Percentiles rank a stretch among this genome's conserved stretches.
Conservation (phyloP, 2,888 invertebrate species). For the Cheilosia vulpina region DNA sequence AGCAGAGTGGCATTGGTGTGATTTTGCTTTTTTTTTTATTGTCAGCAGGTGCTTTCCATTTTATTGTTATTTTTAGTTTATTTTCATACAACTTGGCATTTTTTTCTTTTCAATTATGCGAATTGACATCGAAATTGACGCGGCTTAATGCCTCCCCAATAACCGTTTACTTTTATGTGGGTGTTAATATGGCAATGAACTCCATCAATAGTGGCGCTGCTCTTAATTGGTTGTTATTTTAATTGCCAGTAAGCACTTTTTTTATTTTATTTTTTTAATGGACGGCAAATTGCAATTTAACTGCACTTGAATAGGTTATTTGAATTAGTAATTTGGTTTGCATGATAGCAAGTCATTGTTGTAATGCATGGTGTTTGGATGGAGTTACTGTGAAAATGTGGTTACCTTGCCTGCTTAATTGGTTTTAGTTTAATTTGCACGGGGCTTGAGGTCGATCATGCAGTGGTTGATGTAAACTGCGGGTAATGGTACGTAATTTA, state of each 20-base stretch:
- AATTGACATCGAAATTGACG: slow-evolving; percentile 15
- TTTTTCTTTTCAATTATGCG: slow-evolving; percentile 50
- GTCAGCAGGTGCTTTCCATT: slow-evolving; percentile 8
- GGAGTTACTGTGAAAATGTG: not conserved
- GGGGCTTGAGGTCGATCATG: too few relatives aligned
- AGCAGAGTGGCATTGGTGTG: not conserved
- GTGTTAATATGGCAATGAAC: slow-evolving; percentile 51
- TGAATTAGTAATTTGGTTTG: not conserved
- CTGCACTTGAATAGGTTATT: slow-evolving; percentile 3
- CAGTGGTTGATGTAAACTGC: too few relatives aligned
- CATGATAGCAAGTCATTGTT: not conserved
- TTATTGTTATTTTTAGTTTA: slow-evolving; percentile 36
- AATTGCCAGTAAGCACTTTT: slow-evolving; percentile 7
- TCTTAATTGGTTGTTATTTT: slow-evolving; percentile 51
- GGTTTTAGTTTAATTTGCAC: too few relatives aligned
- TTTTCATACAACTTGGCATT: slow-evolving; percentile 11
- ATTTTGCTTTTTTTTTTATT: not conserved
- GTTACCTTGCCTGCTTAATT: too few relatives aligned
- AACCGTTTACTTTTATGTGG: slow-evolving; percentile 39
- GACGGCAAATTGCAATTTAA: slow-evolving; percentile 23
- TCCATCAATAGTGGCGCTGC: slow-evolving; percentile 6
- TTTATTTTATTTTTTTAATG: not conserved
- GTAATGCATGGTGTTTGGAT: not conserved
- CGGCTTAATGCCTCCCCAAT: slow-evolving; percentile 6
- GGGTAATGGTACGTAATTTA: too few relatives aligned